Evolutionary conservation across 1,140 invertebrate genomes (phyloP).

Genomic region (Maniola jurtina): DNA sequence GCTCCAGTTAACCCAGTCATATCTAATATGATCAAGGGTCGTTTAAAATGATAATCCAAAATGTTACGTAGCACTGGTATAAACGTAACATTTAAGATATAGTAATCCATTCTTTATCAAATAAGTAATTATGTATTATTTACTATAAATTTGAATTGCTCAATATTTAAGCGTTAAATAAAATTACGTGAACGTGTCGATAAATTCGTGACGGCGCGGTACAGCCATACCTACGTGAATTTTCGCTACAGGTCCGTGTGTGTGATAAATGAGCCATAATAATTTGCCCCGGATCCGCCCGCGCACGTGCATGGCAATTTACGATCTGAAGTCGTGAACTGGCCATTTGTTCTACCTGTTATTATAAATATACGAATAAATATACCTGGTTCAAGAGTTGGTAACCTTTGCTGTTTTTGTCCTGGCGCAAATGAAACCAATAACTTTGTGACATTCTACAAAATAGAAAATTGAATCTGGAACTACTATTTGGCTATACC

Average conservation of each 20-base stretch:
- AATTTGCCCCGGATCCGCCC: constrained; percentile 19
- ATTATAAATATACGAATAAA: constrained; percentile 14
- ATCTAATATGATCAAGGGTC: no score
- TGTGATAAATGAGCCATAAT: constrained; percentile 32
- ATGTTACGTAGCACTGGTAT: no score
- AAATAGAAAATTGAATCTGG: no score
- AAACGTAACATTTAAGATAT: no score
- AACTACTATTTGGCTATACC: no score
- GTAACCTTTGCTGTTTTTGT: not conserved
- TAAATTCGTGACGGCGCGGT: constrained; percentile 20
- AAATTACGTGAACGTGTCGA: constrained; percentile 7
- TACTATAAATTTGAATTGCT: not conserved
- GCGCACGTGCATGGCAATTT: constrained; percentile 30
- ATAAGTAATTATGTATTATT: not conserved
- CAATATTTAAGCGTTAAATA: not conserved
- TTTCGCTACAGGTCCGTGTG: constrained; percentile 25
- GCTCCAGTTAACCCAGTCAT: no score
- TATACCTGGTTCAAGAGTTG: not conserved
- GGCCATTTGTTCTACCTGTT: constrained; percentile 29
- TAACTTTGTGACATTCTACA: no score
- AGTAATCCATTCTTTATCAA: no score
- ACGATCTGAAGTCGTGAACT: constrained; percentile 30
- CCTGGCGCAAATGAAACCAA: no score
- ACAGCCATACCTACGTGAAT: not conserved
- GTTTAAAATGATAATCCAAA: no score